Evolutionary conservation across 2,888 invertebrate genomes (phyloP), one percentile per base, ranked within the genome.

Genomic region (Ctenicera cuprea): DNA sequence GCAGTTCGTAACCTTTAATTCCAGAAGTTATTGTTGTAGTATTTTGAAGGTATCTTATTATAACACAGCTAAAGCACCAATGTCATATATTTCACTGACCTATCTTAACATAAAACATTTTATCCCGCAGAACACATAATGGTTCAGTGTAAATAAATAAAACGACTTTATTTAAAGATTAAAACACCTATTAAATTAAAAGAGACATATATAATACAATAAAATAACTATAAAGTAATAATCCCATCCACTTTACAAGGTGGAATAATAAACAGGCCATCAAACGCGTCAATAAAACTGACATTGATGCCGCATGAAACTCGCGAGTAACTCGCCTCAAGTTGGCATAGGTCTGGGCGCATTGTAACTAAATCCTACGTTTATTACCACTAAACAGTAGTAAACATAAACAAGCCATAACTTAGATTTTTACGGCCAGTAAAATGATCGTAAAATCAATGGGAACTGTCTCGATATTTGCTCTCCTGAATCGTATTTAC

Each of bases 321-420:
- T 79, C 79, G 76, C 80, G 79, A 78, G 77, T 79, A 85, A 85
- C 82, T 80, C 80, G 80, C 80, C 79, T 78, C 77, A 79, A 79
- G 83, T 86, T 86, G 85, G 83, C 82, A 83, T 86, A 86, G 86
- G 86, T 86, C 85, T 82, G 80, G 81, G 73, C 68, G 62, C 70
- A 81, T 81, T 82, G 82, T 82, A 82, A 82, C 82, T 77, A 82
- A 82, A 82, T 80, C 85, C 85, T 83, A 85, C 86, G 82, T 86
- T 86, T 87, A 87, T 85, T 84, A 83, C 86, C 83, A 83, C 85
- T 84, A 85, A 86, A 86, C 86, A 85, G 86, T 85, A 86, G 85
- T 86, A 85, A 86, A 86, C 85, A 86, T 87, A 87, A 87, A 87
- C 87, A 87, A 85, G 87, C 86, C 82, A 85, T 87, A 87, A 87